These are phyloP conservation scores for Synodontis membranacea DNA, from an alignment of 2,113 vertebrate species.

Conservation along the genomic window DNA sequence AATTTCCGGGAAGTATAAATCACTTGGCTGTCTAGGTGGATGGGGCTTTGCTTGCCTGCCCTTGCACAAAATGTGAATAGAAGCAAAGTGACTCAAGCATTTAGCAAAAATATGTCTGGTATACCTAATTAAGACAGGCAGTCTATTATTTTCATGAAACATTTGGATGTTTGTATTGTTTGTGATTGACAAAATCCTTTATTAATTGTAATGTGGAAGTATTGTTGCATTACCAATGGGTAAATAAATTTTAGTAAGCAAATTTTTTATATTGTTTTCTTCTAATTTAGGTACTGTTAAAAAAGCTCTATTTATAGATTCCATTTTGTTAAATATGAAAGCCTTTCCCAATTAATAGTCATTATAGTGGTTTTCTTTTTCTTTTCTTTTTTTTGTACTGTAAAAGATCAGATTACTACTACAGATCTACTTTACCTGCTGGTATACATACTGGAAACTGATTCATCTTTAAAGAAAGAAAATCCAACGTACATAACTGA, in stretches of 20 bases:
- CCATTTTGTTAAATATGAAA: background rate
- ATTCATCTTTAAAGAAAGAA: background rate
- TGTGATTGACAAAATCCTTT: background rate
- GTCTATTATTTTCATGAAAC: background rate
- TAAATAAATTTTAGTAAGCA: background rate
- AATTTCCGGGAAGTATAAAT: slow-evolving; percentile 11
- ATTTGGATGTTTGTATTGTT: too few species aligned
- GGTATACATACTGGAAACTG: background rate
- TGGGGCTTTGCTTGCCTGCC: background rate
- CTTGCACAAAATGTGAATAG: background rate
- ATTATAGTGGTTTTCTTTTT: background rate
- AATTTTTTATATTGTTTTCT: background rate
- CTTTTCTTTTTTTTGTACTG: background rate
- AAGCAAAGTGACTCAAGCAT: background rate
- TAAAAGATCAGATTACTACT: background rate
- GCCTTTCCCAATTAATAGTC: background rate
- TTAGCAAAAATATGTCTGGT: background rate
- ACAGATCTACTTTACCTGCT: background rate
- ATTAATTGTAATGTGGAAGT: background rate
- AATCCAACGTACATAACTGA: background rate
- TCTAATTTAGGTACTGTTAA: background rate
- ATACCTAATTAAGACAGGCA: background rate
- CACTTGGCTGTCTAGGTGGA: background rate
- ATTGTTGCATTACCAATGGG: background rate
- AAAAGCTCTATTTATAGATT: background rate